Evolutionary conservation across 2,113 vertebrate genomes (phyloP), one percentile per base, ranked within the genome.

Genomic region (Opisthocomus hoazin): DNA sequence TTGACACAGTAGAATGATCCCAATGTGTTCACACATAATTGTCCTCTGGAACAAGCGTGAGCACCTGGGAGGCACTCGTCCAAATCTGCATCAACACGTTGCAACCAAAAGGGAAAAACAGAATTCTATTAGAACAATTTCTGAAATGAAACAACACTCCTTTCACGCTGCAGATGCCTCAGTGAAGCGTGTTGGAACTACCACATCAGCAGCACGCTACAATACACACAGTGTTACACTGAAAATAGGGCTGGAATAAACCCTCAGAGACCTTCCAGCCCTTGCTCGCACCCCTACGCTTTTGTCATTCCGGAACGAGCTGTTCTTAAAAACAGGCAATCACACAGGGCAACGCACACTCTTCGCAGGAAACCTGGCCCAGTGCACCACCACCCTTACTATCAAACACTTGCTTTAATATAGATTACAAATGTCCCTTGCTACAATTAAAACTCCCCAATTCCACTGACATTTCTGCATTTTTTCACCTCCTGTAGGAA

Each of bases 1-100:
- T 54, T 98, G 97, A 97, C 97, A 97, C 97, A 98, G 96, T 92
- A 96, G 98, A 98, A 98, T 89, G 98, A 98, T 98, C 98, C 98
- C 98, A 97, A 63, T 23, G 97, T 97, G 96, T 98, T 98, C 96
- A 96, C 97, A 98, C 98, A 98, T 10, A 97, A 97, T 26, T 98
- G 96, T 75, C 92, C 90, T 89, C 96, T 97, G 97, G 95, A 97
- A 96, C 98, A 98, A 95, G 92, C n/a, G 21, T 95, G 97, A 97
- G 97, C 68, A 69, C 98, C 98, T 96, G 96, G n/a, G 69, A 97
- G 90, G 92, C 98, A 98, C 97, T 98, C 98, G 92, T 98, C 97
- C 94, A 85, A 96, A 94, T 98, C 98, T 97, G 77, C 58, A 54
- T 89, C 83, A 97, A 82, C 96, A 84, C 41, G 13, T 64, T 90